Evolutionary conservation across 2,113 vertebrate species (phyloP).

Genomic region (Glaucomys volans): DNA sequence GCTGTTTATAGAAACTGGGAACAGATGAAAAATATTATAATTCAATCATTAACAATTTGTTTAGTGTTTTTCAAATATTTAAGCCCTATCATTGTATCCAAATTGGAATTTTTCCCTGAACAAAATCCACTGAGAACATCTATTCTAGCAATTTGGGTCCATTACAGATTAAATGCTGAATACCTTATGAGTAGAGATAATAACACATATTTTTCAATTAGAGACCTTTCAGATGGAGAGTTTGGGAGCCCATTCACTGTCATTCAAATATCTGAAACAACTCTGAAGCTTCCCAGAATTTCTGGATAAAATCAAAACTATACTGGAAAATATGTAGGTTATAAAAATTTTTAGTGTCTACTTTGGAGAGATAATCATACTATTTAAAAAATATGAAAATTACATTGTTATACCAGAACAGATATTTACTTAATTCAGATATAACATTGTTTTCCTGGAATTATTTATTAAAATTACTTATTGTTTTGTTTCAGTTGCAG

Average conservation of each 20-base stretch:
- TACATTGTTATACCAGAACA: background rate
- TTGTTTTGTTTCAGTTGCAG: background rate
- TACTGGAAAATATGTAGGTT: background rate
- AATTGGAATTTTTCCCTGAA: background rate
- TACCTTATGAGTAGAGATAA: background rate
- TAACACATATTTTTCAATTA: background rate
- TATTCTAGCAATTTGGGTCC: background rate
- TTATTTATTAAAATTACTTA: background rate
- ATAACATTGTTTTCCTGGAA: background rate
- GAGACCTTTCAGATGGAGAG: background rate
- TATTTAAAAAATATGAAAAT: background rate
- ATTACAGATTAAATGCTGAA: conserved; percentile 15
- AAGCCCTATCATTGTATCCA: background rate
- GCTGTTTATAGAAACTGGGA: background rate
- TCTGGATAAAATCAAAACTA: background rate
- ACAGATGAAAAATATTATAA: background rate
- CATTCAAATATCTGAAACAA: background rate
- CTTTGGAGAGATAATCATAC: background rate
- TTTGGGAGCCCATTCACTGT: background rate
- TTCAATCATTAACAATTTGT: background rate
- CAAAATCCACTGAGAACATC: background rate
- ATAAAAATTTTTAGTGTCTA: background rate
- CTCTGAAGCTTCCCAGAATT: background rate
- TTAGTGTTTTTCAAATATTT: background rate
- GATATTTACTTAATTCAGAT: background rate